phyloP scores from a whole-genome alignment of 2,888 invertebrate genomes.

The Mermis nigrescens region DNA sequence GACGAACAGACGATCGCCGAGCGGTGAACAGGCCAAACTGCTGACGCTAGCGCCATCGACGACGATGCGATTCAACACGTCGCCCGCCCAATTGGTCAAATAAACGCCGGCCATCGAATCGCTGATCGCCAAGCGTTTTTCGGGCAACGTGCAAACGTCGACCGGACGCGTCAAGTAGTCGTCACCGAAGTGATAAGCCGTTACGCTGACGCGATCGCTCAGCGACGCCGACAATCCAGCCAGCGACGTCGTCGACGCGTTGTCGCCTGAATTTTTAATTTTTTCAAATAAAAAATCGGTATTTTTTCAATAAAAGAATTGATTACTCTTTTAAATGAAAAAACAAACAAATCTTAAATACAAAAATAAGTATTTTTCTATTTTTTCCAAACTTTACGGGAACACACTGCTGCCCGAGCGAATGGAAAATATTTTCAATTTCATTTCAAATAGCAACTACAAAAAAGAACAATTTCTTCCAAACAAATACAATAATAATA shows the following conservation, averaged over 20 bases:
- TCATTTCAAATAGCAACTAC: too few relatives aligned
- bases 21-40: slow-evolving; percentile 1
- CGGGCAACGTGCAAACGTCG: slow-evolving; percentile 5
- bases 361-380: too few relatives aligned
- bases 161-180: slow-evolving; percentile 11
- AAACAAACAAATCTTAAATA: too few relatives aligned
- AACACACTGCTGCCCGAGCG: too few relatives aligned
- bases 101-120: slow-evolving; percentile 11
- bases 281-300: too few relatives aligned
- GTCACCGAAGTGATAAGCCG: slow-evolving; percentile 7
- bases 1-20: background rate
- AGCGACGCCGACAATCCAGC: background rate
- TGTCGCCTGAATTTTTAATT: background rate
- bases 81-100: slow-evolving; percentile 1
- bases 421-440: too few relatives aligned
- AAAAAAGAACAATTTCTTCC: too few relatives aligned
- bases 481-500: too few relatives aligned
- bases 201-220: background rate
- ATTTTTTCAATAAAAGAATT: too few relatives aligned
- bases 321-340: too few relatives aligned
- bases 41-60: slow-evolving; percentile 4
- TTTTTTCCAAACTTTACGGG: too few relatives aligned
- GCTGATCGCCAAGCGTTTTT: slow-evolving; percentile 6
- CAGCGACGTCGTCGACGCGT: background rate
- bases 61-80: background rate